Percentiles rank a stretch among this genome's conserved stretches.
These are phyloP conservation scores for Epinephelus moara DNA, from an alignment of 2,113 vertebrate genomes.

Conservation along the genomic window DNA sequence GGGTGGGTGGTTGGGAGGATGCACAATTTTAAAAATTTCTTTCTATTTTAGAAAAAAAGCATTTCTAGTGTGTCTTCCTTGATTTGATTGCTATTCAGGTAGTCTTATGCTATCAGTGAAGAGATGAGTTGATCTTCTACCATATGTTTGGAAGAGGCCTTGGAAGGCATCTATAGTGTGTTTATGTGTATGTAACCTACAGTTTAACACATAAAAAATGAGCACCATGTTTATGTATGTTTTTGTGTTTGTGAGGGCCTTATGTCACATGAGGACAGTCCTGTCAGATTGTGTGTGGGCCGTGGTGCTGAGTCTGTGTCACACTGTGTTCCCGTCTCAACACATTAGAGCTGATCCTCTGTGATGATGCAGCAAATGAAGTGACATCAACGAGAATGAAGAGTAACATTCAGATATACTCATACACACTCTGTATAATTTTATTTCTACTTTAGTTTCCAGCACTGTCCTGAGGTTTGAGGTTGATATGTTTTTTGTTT, in stretches of 20 bases:
- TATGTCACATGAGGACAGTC: slow-evolving; percentile 29
- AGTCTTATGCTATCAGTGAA: not conserved
- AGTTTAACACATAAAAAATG: not conserved
- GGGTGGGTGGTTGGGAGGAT: too few relatives aligned
- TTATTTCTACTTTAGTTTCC: not conserved
- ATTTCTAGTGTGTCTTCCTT: too few relatives aligned
- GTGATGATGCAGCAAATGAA: slow-evolving; percentile 48
- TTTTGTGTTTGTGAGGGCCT: not conserved
- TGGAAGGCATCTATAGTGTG: not conserved
- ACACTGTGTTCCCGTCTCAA: slow-evolving; percentile 58
- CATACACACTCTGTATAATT: not conserved
- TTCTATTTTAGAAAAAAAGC: not conserved
- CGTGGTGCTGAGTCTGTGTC: slow-evolving; percentile 36
- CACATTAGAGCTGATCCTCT: slow-evolving; percentile 45
- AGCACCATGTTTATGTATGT: not conserved
- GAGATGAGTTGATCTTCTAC: not conserved
- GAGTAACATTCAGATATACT: slow-evolving; percentile 11
- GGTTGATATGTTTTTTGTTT: too few relatives aligned
- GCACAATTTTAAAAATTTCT: not conserved
- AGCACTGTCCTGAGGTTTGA: not conserved
- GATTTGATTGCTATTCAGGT: not conserved
- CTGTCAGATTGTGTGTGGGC: slow-evolving; percentile 40
- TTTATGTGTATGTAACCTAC: too few relatives aligned
- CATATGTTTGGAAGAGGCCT: not conserved
- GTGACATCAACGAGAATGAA: slow-evolving; percentile 23